Conservation (phyloP, 2,113 vertebrate species). For the Sinocyclocheilus grahami region DNA sequence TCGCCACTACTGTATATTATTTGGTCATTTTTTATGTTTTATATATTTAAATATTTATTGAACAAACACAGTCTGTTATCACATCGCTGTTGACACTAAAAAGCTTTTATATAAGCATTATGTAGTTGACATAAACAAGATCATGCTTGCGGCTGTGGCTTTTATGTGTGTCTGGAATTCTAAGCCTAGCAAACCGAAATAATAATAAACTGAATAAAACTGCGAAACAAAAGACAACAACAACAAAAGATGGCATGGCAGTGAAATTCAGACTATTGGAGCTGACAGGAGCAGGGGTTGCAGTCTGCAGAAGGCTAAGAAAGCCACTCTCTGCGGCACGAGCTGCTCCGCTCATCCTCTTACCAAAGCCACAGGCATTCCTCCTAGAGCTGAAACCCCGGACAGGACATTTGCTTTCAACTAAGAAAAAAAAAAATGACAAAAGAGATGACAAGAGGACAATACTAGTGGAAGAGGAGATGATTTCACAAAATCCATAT, state of each 20-base stretch:
- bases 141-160: background rate
- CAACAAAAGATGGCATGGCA: background rate
- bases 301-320: no score
- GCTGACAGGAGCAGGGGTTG: background rate
- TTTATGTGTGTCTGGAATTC: background rate
- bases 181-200: background rate
- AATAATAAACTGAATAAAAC: background rate
- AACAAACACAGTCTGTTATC: background rate
- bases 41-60: background rate
- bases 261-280: background rate
- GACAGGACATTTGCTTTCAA: background rate
- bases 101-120: background rate
- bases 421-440: background rate
- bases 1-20: background rate
- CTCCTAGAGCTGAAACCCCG: no score
- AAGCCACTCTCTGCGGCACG: no score
- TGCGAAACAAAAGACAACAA: background rate
- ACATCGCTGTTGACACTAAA: background rate
- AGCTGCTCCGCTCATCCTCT: background rate
- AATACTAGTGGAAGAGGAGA: background rate
- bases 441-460: background rate
- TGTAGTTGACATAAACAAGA: background rate
- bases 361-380: background rate
- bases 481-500: conserved; percentile 30
- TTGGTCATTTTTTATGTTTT: background rate